Conservation (phyloP, 2,797 vertebrate species). For the Betta splendens region DNA sequence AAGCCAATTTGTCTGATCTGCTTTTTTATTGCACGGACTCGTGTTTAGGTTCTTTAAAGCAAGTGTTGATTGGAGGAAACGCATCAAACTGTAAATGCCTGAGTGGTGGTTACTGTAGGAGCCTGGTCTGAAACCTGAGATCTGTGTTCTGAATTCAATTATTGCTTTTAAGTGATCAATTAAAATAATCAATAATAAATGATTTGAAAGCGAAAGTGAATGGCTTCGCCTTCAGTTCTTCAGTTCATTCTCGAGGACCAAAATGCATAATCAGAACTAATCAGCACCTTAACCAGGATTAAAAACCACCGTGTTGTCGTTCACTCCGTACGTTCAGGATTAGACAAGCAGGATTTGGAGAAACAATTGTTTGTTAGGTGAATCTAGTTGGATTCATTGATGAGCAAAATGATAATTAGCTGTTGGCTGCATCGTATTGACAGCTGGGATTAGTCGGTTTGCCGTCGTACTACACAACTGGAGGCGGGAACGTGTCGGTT, state of each 20-base stretch:
- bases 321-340: neutral
- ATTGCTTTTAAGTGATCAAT: neutral
- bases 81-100: conserved; percentile 47
- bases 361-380: conserved; percentile 11
- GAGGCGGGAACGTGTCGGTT: conserved; percentile 6
- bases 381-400: neutral
- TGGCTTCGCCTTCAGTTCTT: too few species aligned
- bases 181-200: too few species aligned
- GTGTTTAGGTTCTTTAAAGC: conserved; percentile 54
- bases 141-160: conserved; percentile 9
- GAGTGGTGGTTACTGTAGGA: conserved; percentile 41
- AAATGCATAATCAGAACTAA: too few species aligned
- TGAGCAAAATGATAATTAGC: neutral
- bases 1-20: conserved; percentile 72
- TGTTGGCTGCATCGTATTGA: neutral
- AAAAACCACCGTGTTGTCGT: neutral
- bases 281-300: too few species aligned
- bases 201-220: neutral
- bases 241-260: neutral
- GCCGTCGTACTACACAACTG: neutral
- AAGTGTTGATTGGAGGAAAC: conserved; percentile 52
- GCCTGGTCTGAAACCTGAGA: neutral
- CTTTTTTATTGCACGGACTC: conserved; percentile 48
- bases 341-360: neutral
- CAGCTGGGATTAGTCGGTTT: neutral